Evolutionary conservation across 2,888 invertebrate genomes (phyloP).

Genomic region (Mongoloraphidia duomilia): DNA sequence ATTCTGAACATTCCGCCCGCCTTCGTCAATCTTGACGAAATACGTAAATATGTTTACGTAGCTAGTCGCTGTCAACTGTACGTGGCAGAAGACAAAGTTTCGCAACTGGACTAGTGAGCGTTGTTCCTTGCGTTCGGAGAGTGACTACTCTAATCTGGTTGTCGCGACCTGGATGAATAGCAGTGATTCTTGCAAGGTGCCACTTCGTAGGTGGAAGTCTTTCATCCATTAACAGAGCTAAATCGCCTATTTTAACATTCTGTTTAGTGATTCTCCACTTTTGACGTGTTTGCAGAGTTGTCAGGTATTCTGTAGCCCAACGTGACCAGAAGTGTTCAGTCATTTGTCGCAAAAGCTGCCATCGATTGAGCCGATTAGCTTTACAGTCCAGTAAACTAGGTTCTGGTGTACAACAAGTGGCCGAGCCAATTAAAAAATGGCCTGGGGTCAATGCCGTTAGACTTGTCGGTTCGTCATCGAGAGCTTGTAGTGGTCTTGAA

Average conservation of each 20-base stretch:
- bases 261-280: too few species aligned
- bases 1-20: too few species aligned
- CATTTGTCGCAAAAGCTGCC: background rate
- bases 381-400: background rate
- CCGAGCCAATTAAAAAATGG: constrained; percentile 11
- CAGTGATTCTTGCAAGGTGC: background rate
- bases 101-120: background rate
- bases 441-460: constrained; percentile 9
- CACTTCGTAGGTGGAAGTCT: background rate
- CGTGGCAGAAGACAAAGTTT: background rate
- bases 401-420: constrained; percentile 6
- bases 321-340: constrained; percentile 4
- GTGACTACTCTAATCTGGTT: background rate
- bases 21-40: too few species aligned
- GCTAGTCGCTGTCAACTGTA: too few species aligned
- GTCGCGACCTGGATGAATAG: background rate
- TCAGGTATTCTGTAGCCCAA: constrained; percentile 6
- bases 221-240: background rate
- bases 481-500: background rate
- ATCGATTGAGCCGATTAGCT: too few species aligned
- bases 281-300: constrained; percentile 2
- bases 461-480: constrained; percentile 10
- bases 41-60: too few species aligned
- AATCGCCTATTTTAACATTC: too few species aligned
- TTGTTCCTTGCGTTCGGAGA: background rate